Base-by-base conservation (phyloP, 2,888 invertebrate species). In the Apamea anceps region DNA sequence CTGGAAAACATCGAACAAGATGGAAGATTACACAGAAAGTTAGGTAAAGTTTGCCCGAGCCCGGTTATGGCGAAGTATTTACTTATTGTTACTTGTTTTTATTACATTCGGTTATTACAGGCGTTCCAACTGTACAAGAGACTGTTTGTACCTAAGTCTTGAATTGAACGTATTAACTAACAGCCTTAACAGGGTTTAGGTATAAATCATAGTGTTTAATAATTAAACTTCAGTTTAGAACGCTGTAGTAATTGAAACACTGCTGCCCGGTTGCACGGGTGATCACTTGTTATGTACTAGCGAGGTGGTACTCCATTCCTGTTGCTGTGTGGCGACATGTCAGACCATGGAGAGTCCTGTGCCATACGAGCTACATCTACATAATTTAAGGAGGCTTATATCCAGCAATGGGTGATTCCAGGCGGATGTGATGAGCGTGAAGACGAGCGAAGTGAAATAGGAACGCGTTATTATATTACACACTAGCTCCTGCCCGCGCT, bases 21-120 rank as follows among this genome's bases (percentile, higher is more conserved):
- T 87, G 81, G 79, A 81, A 87, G 87, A 83, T 87, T 83, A 87
- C 85, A 80, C 81, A 74, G 68, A 78, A 85, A 87, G 66, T 88
- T 88, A 32, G 28, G 12, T 45, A 37, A 81, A 86, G 66, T 87
- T 83, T n/a, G 63, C 57, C 67, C 70, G 73, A 60, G 85, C 73
- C 67, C 68, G 72, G 81, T 62, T 75, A 67, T 57, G 72, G 77
- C 79, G 45, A 78, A 82, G 80, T 86, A 86, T 88, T 85, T 85
- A 83, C 87, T 88, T 83, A 88, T 77, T 88, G 85, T 86, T 79
- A 73, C 75, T 82, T 85, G 81, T 68, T 86, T 75, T 73, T 82
- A 86, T 84, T 87, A 77, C 65, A 77, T 81, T 75, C 66, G 51
- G 65, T 66, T 79, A 74, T 79, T 72, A 68, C 68, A 79, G 54